Conservation (phyloP, 2,797 vertebrate species). For the Notoglanidium macrostoma region DNA sequence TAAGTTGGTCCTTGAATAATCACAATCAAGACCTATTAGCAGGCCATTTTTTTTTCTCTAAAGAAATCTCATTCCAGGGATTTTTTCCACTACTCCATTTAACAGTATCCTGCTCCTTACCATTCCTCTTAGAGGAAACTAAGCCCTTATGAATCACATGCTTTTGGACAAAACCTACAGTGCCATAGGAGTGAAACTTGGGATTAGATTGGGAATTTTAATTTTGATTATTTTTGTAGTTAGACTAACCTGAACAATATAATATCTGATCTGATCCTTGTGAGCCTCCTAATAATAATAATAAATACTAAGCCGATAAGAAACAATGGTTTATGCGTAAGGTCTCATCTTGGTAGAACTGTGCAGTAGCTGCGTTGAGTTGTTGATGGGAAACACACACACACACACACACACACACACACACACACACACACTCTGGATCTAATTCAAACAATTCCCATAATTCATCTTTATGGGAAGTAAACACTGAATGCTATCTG, state of each 20-base stretch:
- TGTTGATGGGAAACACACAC: constrained; percentile 9
- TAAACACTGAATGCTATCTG: constrained; percentile 23
- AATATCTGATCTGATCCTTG: background rate
- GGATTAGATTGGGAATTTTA: background rate
- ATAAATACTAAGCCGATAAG: background rate
- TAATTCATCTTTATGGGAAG: constrained; percentile 36
- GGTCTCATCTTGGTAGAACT: background rate
- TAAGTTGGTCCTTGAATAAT: background rate
- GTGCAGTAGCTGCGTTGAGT: background rate
- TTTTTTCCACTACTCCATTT: background rate
- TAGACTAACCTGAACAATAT: background rate
- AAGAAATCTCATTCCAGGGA: background rate
- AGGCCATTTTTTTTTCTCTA: too few relatives aligned
- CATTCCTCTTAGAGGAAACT: background rate
- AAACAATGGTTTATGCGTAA: background rate
- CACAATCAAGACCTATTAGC: too few relatives aligned
- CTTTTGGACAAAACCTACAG: background rate
- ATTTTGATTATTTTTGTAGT: background rate
- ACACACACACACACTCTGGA: background rate
- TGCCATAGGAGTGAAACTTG: background rate
- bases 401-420: background rate
- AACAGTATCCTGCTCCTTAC: background rate
- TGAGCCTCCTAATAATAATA: background rate
- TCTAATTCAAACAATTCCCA: background rate
- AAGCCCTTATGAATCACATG: background rate